Evolutionary conservation across 2,113 vertebrate species (phyloP), one percentile per base, ranked within the genome.

Genomic region (Sterrhoptilus dennistouni): DNA sequence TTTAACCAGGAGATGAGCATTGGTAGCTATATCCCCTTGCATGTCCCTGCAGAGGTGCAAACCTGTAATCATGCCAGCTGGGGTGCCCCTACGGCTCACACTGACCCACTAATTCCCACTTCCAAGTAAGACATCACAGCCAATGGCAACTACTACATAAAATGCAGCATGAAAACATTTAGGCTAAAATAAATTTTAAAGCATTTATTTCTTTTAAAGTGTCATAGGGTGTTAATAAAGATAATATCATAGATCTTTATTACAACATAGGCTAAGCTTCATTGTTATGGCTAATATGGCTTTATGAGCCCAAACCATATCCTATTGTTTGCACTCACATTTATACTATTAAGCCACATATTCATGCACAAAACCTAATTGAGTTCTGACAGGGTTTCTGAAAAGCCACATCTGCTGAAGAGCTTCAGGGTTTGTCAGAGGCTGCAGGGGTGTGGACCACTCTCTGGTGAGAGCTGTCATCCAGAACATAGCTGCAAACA

Each of bases 341-440:
- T 91, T 95, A 54, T 91, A 63, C n/a, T 56, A 59, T 89, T 87
- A 87, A 91, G 65, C 19, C 35, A 81, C 72, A 75, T 59, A 83
- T 42, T 87, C 65, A 77, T 42, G 68, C 42, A 66, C 57, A 88
- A 88, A 90, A 72, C 31, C 45, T 93, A 92, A 94, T 29, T 80
- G 88, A 86, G 42, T 83, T 95, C 71, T 83, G 68, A 65, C 3
- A 11, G n/a, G 56, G 22, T 82, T 93, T 87, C 86, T 85, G 54
- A 93, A 83, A 87, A 94, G 64, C 50, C 82, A 63, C 79, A 88
- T 88, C 76, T 83, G 75, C 83, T 60, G 54, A 90, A 88, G 79
- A 88, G 53, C 90, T 83, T 40, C 63, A 83, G 87, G 44, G 72
- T 63, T 76, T 83, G 82, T 95, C 71, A 86, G 75, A 83, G 75